Percentiles rank a stretch among this genome's conserved stretches.
Evolutionary conservation across 2,888 invertebrate genomes (phyloP).

Genomic region (Elysia crispata): DNA sequence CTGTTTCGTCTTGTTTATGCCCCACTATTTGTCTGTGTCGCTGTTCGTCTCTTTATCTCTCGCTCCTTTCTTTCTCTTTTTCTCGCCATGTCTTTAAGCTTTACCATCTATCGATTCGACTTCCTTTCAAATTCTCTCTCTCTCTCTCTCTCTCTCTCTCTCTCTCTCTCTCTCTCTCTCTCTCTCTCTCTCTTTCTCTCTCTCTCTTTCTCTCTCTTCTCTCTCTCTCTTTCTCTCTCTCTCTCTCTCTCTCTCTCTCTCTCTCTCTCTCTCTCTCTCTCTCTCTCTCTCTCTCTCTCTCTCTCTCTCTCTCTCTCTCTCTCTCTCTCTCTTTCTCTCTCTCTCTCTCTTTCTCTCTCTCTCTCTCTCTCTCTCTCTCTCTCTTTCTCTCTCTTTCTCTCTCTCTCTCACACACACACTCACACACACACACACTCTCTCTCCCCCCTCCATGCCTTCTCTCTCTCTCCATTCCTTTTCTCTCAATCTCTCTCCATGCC

Average conservation of each 20-base stretch:
- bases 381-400: conserved; percentile 33
- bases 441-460: too few species aligned
- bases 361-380: conserved; percentile 6
- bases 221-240: too few species aligned
- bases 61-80: not conserved
- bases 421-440: too few species aligned
- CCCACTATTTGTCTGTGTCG: conserved; percentile 2
- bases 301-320: too few species aligned
- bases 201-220: conserved; percentile 3
- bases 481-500: too few species aligned
- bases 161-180: conserved; percentile 20
- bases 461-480: too few species aligned
- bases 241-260: too few species aligned
- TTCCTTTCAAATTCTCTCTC: not conserved
- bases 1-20: not conserved
- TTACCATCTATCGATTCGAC: too few species aligned
- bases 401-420: not conserved
- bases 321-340: too few species aligned
- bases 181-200: not conserved
- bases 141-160: not conserved
- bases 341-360: not conserved
- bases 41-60: not conserved
- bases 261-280: too few species aligned
- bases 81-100: too few species aligned
- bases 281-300: too few species aligned